phyloP scores from a whole-genome alignment of 2,797 vertebrate species.

The Champsocephalus esox region DNA sequence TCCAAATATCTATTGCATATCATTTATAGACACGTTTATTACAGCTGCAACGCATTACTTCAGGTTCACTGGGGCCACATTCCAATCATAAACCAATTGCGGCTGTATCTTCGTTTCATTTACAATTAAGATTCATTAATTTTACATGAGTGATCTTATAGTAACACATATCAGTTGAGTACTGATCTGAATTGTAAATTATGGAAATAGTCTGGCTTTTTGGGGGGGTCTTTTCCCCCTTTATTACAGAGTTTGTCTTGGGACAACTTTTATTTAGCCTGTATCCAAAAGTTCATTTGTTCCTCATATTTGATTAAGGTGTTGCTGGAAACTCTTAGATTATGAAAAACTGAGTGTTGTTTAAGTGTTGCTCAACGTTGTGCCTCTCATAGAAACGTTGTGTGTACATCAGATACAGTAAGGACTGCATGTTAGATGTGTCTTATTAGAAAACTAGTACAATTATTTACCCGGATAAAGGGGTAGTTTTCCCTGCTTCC shows the following conservation, averaged over 20 bases:
- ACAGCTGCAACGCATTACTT: constrained; percentile 19
- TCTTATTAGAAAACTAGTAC: neutral
- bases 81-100: constrained; percentile 11
- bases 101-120: constrained; percentile 1
- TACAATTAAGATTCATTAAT: neutral
- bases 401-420: neutral
- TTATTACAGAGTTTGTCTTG: too few relatives aligned
- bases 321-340: neutral
- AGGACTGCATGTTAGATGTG: neutral
- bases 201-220: neutral
- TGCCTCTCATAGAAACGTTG: neutral
- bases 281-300: neutral
- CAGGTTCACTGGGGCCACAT: neutral
- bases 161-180: neutral
- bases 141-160: constrained; percentile 1
- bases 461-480: neutral
- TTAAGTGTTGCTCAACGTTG: neutral
- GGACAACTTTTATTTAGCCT: neutral
- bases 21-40: constrained; percentile 53
- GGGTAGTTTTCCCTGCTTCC: neutral
- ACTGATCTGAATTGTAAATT: neutral
- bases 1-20: constrained; percentile 27
- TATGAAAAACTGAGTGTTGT: neutral
- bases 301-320: neutral
- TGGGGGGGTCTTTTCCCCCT: too few relatives aligned